These are phyloP conservation scores for Dicyrtomina minuta DNA, from an alignment of 2,888 invertebrate species.

Conservation along the genomic window DNA sequence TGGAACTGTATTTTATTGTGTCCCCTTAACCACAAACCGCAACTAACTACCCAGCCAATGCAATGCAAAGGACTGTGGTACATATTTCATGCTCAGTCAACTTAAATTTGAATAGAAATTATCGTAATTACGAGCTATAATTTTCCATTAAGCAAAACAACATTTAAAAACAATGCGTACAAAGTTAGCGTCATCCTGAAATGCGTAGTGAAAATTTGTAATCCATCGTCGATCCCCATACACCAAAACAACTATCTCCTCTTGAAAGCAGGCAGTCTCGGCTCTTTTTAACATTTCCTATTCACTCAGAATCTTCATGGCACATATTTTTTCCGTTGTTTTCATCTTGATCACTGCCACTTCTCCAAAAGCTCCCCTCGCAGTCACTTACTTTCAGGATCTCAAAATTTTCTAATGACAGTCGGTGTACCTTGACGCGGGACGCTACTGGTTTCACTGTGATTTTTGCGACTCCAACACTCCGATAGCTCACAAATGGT, in stretches of 20 bases:
- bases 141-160: not conserved
- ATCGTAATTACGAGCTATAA: not conserved
- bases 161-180: slow-evolving; percentile 60
- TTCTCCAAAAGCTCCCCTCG: slow-evolving; percentile 97
- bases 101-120: not conserved
- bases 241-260: slow-evolving; percentile 95
- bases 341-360: slow-evolving; percentile 93
- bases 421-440: slow-evolving; percentile 80
- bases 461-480: too few species aligned
- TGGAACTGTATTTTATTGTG: too few species aligned
- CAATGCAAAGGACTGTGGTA: too few species aligned
- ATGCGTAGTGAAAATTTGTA: slow-evolving; percentile 98
- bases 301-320: slow-evolving; percentile 99
- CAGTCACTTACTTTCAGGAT: slow-evolving; percentile 97
- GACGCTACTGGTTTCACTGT: slow-evolving; percentile 85
- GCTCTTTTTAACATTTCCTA: slow-evolving; percentile 99
- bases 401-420: slow-evolving; percentile 94
- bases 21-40: too few species aligned
- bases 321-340: slow-evolving; percentile 82
- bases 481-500: too few species aligned
- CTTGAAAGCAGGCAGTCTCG: slow-evolving; percentile 87
- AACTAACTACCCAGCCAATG: too few species aligned
- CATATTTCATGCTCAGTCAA: slow-evolving; percentile 13
- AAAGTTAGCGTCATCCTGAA: slow-evolving; percentile 94
- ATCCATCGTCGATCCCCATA: slow-evolving; percentile 98